These are phyloP conservation scores for Dendrocincla fuliginosa DNA, from an alignment of 2,797 vertebrate genomes.

Conservation along the genomic window DNA sequence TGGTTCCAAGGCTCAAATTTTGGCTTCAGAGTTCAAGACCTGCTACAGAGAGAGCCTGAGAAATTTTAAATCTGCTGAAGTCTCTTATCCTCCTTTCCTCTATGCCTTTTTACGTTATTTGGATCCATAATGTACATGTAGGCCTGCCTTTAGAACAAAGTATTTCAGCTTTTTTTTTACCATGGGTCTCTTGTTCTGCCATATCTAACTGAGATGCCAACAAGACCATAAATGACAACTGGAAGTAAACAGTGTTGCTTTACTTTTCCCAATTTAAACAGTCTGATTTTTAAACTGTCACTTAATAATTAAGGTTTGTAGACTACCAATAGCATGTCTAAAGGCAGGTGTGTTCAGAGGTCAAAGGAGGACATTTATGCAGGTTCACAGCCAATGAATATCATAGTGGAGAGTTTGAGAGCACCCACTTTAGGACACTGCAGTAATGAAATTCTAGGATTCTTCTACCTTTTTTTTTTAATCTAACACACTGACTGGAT, in stretches of 20 bases:
- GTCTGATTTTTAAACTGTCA: conserved; percentile 48
- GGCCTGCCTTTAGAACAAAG: conserved; percentile 3
- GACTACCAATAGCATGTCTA: conserved; percentile 43
- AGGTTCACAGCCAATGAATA: conserved; percentile 56
- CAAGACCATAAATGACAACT: conserved; percentile 51
- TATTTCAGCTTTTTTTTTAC: conserved; percentile 10
- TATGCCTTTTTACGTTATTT: neutral
- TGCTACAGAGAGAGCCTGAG: neutral
- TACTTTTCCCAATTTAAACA: conserved; percentile 47
- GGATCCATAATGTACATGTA: neutral
- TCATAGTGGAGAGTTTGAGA: conserved; percentile 40
- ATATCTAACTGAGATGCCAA: conserved; percentile 54
- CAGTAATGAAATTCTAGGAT: conserved; percentile 30
- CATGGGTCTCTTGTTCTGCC: conserved; percentile 48
- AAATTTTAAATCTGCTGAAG: neutral
- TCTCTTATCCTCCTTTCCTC: neutral
- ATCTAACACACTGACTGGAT: conserved; percentile 72
- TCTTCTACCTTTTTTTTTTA: conserved; percentile 31
- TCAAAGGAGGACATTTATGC: conserved; percentile 45
- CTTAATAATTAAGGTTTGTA: conserved; percentile 29
- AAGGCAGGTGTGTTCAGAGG: conserved; percentile 68
- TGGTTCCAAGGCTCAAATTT: neutral
- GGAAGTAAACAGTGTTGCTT: conserved; percentile 51
- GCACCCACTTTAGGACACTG: conserved; percentile 46
- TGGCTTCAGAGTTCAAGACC: conserved; percentile 14